phyloP scores from a whole-genome alignment of 2,888 invertebrate species.

The Noctua pronuba region DNA sequence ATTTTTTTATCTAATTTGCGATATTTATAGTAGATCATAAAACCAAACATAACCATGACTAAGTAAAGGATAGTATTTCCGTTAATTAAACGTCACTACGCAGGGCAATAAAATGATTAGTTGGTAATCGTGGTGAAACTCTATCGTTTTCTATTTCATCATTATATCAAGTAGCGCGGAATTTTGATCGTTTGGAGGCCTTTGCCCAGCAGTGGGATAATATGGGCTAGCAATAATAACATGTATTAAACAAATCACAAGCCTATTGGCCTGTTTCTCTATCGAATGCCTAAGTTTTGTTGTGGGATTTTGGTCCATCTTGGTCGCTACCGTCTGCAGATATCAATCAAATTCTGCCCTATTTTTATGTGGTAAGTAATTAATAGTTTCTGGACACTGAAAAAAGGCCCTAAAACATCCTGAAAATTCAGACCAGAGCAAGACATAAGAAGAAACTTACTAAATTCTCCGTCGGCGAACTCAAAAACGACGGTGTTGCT shows the following conservation, averaged over 20 bases:
- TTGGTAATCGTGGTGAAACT: slow-evolving; percentile 6
- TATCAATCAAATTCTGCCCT: neutral
- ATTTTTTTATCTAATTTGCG: neutral
- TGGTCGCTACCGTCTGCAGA: neutral
- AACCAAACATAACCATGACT: slow-evolving; percentile 15
- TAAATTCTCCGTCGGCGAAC: slow-evolving; percentile 80
- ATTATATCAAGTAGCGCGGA: neutral
- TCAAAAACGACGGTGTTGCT: slow-evolving; percentile 82
- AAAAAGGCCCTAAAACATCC: neutral
- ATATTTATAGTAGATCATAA: slow-evolving; percentile 5
- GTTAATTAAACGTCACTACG: neutral
- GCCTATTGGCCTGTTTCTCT: neutral
- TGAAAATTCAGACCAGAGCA: neutral
- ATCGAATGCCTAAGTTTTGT: neutral
- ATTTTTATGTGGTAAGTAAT: neutral
- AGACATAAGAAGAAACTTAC: slow-evolving; percentile 69
- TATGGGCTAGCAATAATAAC: neutral
- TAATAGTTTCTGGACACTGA: neutral
- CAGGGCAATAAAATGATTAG: slow-evolving; percentile 13
- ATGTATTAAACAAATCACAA: neutral
- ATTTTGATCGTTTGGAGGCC: neutral
- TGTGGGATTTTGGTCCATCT: neutral
- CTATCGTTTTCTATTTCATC: neutral
- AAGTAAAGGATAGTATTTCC: slow-evolving; percentile 1
- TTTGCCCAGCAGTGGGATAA: neutral